Conservation (phyloP, 2,888 invertebrate genomes). For the Metalampra italica region DNA sequence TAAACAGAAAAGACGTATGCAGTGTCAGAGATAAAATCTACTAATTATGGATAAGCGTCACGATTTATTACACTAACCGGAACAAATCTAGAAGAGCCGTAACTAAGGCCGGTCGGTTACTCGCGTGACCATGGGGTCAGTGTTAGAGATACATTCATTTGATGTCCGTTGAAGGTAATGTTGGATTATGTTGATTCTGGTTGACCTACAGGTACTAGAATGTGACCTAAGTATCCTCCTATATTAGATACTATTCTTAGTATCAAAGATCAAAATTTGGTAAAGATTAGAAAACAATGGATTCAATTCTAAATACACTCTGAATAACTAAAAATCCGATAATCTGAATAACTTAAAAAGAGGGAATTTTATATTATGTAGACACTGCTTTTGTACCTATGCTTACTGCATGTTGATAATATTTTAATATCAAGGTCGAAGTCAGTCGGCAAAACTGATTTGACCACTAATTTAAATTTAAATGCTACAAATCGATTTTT, state of each 20-base stretch:
- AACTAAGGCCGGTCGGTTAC: conserved; percentile 38
- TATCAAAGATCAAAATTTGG: no score
- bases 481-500: background rate
- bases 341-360: no score
- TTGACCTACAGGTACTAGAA: conserved; percentile 18
- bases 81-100: conserved; percentile 51
- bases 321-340: no score
- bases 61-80: conserved; percentile 30
- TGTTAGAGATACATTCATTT: conserved; percentile 44
- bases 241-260: no score
- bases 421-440: background rate
- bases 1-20: background rate
- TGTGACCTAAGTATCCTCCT: no score
- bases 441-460: background rate
- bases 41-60: conserved; percentile 14
- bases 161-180: conserved; percentile 34
- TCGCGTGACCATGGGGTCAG: conserved; percentile 52
- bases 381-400: no score
- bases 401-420: background rate
- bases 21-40: conserved; percentile 3
- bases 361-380: no score
- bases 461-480: background rate
- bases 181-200: conserved; percentile 28
- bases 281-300: no score
- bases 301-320: background rate